Evolutionary conservation across 2,797 vertebrate genomes (phyloP), one percentile per base, ranked within the genome.

Genomic region (Acanthurus tractus): DNA sequence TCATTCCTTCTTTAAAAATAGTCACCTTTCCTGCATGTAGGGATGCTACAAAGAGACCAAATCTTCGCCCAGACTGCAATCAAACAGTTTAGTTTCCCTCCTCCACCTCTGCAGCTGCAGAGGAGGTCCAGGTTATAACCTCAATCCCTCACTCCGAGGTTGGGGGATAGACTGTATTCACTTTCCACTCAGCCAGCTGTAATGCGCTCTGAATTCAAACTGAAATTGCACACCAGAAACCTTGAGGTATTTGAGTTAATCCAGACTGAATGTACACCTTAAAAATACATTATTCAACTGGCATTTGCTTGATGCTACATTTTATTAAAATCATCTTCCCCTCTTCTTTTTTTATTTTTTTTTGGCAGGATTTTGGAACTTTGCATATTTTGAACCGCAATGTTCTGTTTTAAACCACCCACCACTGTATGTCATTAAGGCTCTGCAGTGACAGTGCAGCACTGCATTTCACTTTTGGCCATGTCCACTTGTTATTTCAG

Each of bases 141-240:
- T 84, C 90, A 86, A 93, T 92, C 89, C 84, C 65, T 85, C 67
- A 74, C 76, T 90, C 74, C 52, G 69, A 70, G 83, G 36, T 76
- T 76, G 29, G 76, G 73, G 85, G 84, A 83, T 78, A 53, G 79
- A 82, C 76, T 70, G 82, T 71, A 46, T 81, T 89, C 84, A 82
- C 72, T 75, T 85, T 87, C 64, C 56, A 79, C 86, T 88, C 85
- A 86, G 75, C 62, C 40, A 0, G 61, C 63, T 67, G 58, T 79
- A 74, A 83, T 84, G 82, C 14, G 52, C 68, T 63, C 40, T 71
- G 82, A 81, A 85, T 87, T 74, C 73, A 69, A 76, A 86, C 67
- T 69, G 66, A 79, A 79, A 85, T 42, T 46, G 70, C 69, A 69
- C 34, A 72, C 46, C 49, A 66, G 49, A 77, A 79, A 76, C 71